Conservation (phyloP, 2,797 vertebrate species). For the Sebastes taczanowskii region DNA sequence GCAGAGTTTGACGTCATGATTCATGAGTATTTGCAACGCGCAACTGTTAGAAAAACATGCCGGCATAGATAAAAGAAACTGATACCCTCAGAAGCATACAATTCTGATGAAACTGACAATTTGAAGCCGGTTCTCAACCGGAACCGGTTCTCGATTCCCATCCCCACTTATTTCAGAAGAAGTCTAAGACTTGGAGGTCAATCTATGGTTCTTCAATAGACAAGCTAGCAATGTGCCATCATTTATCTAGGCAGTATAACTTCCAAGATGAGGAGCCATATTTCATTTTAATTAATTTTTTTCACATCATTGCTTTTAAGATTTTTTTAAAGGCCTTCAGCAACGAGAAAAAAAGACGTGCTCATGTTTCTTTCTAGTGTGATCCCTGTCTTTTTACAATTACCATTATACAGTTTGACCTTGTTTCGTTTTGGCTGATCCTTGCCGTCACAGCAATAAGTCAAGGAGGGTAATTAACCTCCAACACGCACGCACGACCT, state of each 20-base stretch:
- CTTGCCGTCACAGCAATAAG: constrained; percentile 43
- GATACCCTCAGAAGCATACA: neutral
- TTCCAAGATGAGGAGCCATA: neutral
- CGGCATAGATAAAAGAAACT: rapidly evolving
- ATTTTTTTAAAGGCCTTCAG: neutral
- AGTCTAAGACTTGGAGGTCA: neutral
- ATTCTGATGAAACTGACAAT: neutral
- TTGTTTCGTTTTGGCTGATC: constrained; percentile 48
- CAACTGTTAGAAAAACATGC: neutral
- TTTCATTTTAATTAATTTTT: neutral
- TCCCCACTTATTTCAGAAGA: neutral
- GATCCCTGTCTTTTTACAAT: constrained; percentile 10
- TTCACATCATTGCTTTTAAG: neutral
- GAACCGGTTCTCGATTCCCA: neutral
- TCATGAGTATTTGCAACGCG: neutral
- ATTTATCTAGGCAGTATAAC: neutral
- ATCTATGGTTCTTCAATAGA: neutral
- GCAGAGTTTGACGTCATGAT: neutral
- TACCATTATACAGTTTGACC: constrained; percentile 31
- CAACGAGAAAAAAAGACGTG: neutral
- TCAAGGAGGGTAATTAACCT: constrained; percentile 63
- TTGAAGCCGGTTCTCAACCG: neutral
- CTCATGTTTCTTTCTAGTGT: neutral
- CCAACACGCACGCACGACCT: neutral
- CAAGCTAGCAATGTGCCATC: neutral